These are phyloP conservation scores for Myrmophylax atrothorax DNA, from an alignment of 2,113 vertebrate genomes.

Conservation along the genomic window DNA sequence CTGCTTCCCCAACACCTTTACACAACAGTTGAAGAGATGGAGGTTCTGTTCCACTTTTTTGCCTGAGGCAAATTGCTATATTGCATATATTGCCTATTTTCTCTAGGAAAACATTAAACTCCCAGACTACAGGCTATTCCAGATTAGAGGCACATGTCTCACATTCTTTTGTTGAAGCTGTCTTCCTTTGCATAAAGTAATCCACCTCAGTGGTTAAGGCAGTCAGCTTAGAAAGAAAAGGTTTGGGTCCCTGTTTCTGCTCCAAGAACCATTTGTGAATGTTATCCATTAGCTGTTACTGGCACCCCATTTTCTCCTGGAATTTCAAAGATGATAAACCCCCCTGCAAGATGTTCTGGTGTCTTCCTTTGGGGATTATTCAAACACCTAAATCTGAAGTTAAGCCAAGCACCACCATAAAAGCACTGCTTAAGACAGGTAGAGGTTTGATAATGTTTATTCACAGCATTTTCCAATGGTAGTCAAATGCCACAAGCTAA, in stretches of 20 bases:
- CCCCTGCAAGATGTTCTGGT: neutral
- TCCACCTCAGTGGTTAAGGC: neutral
- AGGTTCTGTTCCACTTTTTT: neutral
- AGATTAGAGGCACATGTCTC: neutral
- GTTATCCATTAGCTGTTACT: neutral
- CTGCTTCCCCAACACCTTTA: neutral
- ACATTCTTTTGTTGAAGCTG: neutral
- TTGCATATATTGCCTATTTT: neutral
- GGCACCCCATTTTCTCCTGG: neutral
- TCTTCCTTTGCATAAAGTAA: neutral
- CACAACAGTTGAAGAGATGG: neutral
- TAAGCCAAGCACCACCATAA: neutral
- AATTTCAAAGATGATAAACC: neutral
- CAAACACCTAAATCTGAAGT: neutral
- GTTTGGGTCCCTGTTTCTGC: neutral
- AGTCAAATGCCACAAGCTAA: neutral
- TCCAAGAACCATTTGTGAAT: neutral
- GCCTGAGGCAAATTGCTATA: neutral
- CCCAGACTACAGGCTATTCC: neutral
- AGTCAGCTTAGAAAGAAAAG: neutral
- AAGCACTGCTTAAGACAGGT: neutral
- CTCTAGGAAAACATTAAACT: neutral
- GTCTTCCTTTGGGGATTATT: neutral
- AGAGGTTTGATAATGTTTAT: neutral
- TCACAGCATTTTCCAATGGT: neutral